These are phyloP conservation scores for Phaetusa simplex DNA, from an alignment of 2,113 vertebrate genomes.

Conservation along the genomic window DNA sequence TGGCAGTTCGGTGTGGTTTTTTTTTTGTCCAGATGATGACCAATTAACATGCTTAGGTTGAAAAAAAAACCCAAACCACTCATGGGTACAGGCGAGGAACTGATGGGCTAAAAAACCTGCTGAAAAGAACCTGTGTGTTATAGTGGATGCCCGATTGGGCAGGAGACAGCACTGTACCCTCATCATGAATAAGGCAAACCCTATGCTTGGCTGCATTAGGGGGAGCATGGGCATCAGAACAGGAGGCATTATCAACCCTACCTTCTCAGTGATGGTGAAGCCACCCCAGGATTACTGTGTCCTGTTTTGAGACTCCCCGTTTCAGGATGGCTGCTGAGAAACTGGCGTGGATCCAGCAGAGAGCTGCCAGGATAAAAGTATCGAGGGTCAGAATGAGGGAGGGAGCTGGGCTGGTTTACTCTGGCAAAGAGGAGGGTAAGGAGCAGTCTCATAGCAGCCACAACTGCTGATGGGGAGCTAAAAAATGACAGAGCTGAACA, in stretches of 20 bases:
- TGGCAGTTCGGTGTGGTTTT: neutral
- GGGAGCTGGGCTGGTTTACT: neutral
- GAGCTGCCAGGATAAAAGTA: neutral
- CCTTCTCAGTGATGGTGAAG: neutral
- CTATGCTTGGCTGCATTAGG: neutral
- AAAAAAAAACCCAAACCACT: neutral
- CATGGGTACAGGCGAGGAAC: neutral
- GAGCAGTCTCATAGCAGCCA: neutral
- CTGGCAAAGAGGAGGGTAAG: neutral
- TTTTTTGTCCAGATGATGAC: neutral
- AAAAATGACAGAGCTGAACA: neutral
- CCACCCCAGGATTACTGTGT: neutral
- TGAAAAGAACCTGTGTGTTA: neutral
- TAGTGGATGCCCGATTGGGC: neutral
- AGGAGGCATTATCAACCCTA: neutral
- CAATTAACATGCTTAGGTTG: neutral
- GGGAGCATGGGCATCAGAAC: neutral
- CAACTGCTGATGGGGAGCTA: neutral
- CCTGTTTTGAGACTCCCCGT: neutral
- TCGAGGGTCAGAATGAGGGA: neutral
- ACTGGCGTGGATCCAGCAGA: neutral
- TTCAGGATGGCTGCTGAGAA: neutral
- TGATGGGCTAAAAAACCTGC: neutral
- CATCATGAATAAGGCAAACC: neutral
- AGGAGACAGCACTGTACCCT: neutral